Evolutionary conservation across 1,140 invertebrate genomes (phyloP).

Genomic region (Nebria ingens): DNA sequence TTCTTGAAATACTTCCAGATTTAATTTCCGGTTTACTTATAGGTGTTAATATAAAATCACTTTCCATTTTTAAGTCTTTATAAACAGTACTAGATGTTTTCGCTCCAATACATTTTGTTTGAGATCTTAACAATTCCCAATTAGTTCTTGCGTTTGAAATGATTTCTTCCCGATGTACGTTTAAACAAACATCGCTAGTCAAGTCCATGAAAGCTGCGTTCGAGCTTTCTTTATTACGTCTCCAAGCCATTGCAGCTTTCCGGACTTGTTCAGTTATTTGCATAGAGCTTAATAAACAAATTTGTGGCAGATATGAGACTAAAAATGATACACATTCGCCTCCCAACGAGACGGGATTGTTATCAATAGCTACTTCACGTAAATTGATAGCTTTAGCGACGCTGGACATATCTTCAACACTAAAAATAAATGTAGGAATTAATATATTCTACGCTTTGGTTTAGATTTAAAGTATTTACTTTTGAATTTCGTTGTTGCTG

Average conservation of each 20-base stretch:
- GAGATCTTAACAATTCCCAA: constrained; percentile 63
- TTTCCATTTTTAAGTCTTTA: constrained; percentile 27
- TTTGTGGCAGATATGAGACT: constrained; percentile 62
- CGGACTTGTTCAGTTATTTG: constrained; percentile 66
- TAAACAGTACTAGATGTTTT: constrained; percentile 17
- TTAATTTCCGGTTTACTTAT: constrained; percentile 16
- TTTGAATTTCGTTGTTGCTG: constrained; percentile 76
- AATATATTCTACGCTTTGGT: constrained; percentile 17
- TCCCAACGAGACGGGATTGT: constrained; percentile 67
- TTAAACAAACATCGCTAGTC: constrained; percentile 53
- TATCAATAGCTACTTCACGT: constrained; percentile 74
- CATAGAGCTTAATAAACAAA: constrained; percentile 59
- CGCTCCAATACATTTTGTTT: constrained; percentile 39
- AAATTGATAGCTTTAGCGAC: constrained; percentile 61
- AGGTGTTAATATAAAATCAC: constrained; percentile 29
- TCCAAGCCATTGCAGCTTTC: constrained; percentile 61
- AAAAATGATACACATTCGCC: constrained; percentile 68
- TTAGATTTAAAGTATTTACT: constrained; percentile 36
- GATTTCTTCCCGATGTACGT: constrained; percentile 58
- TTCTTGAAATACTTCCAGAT: not conserved
- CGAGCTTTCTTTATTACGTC: constrained; percentile 60
- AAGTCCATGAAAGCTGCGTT: constrained; percentile 54
- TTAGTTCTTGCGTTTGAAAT: constrained; percentile 72
- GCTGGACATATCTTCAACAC: constrained; percentile 71
- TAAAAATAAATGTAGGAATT: constrained; percentile 28